phyloP scores from a whole-genome alignment of 2,888 invertebrate species.

The Melipona bicolor region DNA sequence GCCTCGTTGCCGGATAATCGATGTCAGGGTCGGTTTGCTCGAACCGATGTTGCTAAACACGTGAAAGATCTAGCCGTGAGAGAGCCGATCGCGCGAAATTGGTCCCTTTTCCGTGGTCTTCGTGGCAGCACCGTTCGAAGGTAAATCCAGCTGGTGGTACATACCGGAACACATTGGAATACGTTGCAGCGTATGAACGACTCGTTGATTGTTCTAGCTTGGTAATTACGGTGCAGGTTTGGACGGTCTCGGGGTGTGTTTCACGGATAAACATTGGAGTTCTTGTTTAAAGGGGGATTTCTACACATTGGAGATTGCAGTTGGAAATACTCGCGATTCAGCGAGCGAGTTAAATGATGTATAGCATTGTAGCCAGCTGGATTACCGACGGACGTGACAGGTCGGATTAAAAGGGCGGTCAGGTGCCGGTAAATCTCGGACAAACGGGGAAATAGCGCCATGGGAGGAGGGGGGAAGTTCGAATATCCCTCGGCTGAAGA shows the following conservation, averaged over 20 bases:
- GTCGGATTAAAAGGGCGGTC: slow-evolving; percentile 45
- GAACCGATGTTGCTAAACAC: slow-evolving; percentile 53
- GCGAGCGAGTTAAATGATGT: not conserved
- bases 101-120: not conserved
- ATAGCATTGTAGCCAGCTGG: slow-evolving; percentile 11
- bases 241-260: too few relatives aligned
- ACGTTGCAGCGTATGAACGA: too few relatives aligned
- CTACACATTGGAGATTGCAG: not conserved
- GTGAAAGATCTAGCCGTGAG: slow-evolving; percentile 40
- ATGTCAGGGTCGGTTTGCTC: slow-evolving; percentile 67
- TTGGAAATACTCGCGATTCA: not conserved
- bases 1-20: slow-evolving; percentile 67
- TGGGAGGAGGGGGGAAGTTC: slow-evolving; percentile 64
- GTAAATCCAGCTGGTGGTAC: not conserved
- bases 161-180: not conserved
- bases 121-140: not conserved
- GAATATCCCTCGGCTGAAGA: slow-evolving; percentile 69
- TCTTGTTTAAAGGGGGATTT: not conserved
- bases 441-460: slow-evolving; percentile 57
- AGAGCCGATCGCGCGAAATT: slow-evolving; percentile 23
- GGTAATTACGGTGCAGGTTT: too few relatives aligned
- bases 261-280: not conserved
- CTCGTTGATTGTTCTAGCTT: too few relatives aligned
- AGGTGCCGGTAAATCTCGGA: slow-evolving; percentile 63
- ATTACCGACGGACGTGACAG: slow-evolving; percentile 41